These are phyloP conservation scores for Tinamus guttatus DNA, from an alignment of 2,113 vertebrate genomes.

Conservation along the genomic window DNA sequence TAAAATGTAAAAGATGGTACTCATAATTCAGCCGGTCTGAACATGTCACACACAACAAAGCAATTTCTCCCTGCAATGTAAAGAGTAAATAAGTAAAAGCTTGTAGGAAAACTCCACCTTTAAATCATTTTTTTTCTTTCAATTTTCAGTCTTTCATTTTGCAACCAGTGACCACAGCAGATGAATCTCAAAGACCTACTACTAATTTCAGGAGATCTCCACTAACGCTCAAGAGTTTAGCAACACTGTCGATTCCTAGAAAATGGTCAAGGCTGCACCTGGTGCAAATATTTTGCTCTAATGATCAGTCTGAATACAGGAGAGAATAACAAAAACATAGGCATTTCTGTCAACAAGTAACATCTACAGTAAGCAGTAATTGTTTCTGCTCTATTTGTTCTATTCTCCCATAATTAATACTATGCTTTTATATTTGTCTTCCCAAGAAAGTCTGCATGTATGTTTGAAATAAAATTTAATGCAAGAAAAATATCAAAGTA, in stretches of 20 bases:
- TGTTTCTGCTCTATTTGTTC: background rate
- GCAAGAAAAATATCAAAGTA: background rate
- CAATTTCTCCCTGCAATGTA: constrained; percentile 12
- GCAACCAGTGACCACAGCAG: background rate
- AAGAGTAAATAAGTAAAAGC: background rate
- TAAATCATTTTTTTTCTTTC: background rate
- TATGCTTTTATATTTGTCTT: background rate
- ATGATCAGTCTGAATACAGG: background rate
- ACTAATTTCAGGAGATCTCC: background rate
- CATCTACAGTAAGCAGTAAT: background rate
- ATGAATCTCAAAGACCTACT: background rate
- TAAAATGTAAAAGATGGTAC: constrained; percentile 13
- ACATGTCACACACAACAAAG: background rate
- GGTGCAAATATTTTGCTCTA: background rate
- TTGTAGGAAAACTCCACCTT: background rate
- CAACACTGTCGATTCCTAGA: fast-evolving
- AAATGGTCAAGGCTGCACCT: background rate
- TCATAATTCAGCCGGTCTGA: constrained; percentile 41
- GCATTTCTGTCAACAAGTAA: background rate
- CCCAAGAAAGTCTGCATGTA: background rate
- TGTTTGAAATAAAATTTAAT: background rate
- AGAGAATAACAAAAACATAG: background rate
- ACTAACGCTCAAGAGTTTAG: background rate
- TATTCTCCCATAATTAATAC: background rate
- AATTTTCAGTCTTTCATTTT: background rate